Conservation (phyloP, 1,140 invertebrate genomes). For the Drosophila kikkawai region DNA sequence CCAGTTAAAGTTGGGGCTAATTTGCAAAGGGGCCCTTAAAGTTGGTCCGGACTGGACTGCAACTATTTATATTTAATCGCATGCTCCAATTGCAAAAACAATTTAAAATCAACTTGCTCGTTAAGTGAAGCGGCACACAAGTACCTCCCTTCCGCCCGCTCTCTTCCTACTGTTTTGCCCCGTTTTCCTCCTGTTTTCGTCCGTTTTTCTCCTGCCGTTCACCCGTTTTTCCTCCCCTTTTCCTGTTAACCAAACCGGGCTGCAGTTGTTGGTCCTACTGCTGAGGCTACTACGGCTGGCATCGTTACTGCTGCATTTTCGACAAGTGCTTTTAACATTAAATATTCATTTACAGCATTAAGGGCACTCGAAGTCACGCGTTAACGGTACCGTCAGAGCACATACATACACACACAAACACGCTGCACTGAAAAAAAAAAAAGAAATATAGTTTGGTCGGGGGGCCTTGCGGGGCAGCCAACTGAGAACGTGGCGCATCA, state of each 20-base stretch:
- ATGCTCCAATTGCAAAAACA: conserved; percentile 84
- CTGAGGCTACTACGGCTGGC: conserved; percentile 43
- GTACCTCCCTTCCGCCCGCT: conserved; percentile 10
- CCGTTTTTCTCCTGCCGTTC: neutral
- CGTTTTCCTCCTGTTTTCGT: neutral
- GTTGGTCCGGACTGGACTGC: conserved; percentile 55
- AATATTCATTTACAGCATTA: conserved; percentile 84
- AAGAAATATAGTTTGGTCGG: neutral
- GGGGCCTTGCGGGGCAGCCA: conserved; percentile 24
- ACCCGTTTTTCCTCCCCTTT: neutral
- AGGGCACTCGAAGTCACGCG: conserved; percentile 83
- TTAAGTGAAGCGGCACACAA: conserved; percentile 74
- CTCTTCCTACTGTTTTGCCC: neutral
- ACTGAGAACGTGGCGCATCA: conserved; percentile 75
- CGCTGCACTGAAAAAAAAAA: conserved; percentile 30
- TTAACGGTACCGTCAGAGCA: conserved; percentile 66
- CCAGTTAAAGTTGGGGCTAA: conserved; percentile 60
- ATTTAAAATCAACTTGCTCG: conserved; percentile 83
- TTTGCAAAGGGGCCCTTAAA: conserved; percentile 55
- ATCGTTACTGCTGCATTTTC: conserved; percentile 74
- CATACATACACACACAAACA: conserved; percentile 32
- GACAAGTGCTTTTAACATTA: conserved; percentile 84
- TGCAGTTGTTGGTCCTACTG: conserved; percentile 55
- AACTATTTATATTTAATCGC: conserved; percentile 83
- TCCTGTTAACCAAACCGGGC: conserved; percentile 43